Percentiles rank a stretch among this genome's conserved stretches.
phyloP scores from a whole-genome alignment of 2,888 invertebrate genomes.

The Nipponacmea schrenckii region DNA sequence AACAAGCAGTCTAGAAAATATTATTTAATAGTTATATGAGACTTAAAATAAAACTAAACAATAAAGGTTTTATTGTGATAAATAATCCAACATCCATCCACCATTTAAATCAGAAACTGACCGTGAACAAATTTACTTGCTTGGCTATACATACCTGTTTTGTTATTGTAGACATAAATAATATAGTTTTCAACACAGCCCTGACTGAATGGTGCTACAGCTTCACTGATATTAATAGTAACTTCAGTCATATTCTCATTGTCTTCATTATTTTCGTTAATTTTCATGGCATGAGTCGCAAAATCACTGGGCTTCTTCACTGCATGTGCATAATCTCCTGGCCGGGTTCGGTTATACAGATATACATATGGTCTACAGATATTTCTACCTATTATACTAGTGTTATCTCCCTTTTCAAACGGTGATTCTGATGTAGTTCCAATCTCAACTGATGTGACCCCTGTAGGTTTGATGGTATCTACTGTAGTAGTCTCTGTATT shows the following conservation, averaged over 20 bases:
- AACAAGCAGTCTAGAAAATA: too few species aligned
- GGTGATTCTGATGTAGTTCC: background rate
- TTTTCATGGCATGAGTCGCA: slow-evolving; percentile 6
- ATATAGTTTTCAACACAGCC: slow-evolving; percentile 28
- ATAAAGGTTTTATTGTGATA: too few species aligned
- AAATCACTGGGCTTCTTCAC: background rate
- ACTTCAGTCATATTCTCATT: background rate
- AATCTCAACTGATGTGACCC: background rate
- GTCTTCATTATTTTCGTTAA: background rate
- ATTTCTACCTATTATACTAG: background rate
- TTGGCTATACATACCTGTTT: slow-evolving; percentile 13
- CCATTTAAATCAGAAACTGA: background rate
- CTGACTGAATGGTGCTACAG: slow-evolving; percentile 22
- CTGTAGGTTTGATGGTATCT: background rate
- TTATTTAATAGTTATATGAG: too few species aligned
- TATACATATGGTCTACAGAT: slow-evolving; percentile 20
- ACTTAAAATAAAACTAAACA: too few species aligned
- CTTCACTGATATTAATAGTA: background rate
- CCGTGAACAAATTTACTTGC: background rate
- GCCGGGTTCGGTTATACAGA: slow-evolving; percentile 25
- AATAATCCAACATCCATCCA: background rate
- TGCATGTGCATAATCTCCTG: background rate
- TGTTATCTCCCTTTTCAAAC: background rate
- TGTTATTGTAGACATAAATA: slow-evolving; percentile 17
- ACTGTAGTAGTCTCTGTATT: background rate